A percentile compares a stretch with the other conserved stretches of the same genome.
phyloP scores from a whole-genome alignment of 2,888 invertebrate genomes.

The Ectemnius continuus region DNA sequence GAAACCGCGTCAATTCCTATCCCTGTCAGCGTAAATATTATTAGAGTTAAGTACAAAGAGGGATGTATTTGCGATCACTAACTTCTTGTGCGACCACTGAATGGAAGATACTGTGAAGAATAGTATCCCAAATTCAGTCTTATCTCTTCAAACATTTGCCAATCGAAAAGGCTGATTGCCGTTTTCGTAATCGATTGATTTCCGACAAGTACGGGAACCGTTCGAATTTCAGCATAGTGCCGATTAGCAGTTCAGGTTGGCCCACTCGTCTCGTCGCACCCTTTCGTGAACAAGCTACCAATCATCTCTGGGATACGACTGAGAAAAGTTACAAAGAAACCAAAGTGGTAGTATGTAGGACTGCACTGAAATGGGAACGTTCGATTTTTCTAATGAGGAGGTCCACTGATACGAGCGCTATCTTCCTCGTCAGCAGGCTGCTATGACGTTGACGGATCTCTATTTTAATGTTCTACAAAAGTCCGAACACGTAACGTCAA shows the following conservation, averaged over 20 bases:
- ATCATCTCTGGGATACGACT: too few relatives aligned
- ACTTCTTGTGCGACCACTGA: too few relatives aligned
- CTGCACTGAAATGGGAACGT: conserved; percentile 38
- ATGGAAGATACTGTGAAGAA: too few relatives aligned
- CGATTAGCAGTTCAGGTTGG: too few relatives aligned
- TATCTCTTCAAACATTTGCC: too few relatives aligned
- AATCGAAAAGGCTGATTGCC: too few relatives aligned
- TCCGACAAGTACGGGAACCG: conserved; percentile 41
- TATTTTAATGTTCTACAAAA: conserved; percentile 36
- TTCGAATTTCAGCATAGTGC: conserved; percentile 29
- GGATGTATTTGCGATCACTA: too few relatives aligned
- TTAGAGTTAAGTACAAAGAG: conserved; percentile 1
- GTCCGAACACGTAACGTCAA: conserved; percentile 21
- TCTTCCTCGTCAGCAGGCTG: conserved; percentile 27
- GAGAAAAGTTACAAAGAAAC: too few relatives aligned
- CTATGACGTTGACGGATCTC: conserved; percentile 28
- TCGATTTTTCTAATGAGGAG: conserved; percentile 11
- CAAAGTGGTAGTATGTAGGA: background rate
- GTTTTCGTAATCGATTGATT: conserved; percentile 28
- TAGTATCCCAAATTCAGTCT: too few relatives aligned
- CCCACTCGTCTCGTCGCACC: too few relatives aligned
- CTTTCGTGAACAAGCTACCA: too few relatives aligned
- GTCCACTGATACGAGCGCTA: conserved; percentile 10
- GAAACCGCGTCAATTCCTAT: conserved; percentile 1
- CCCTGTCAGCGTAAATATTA: background rate